Evolutionary conservation across 1,140 invertebrate species (phyloP), one percentile per base, ranked within the genome.

Genomic region (Zaprionus nigranus): DNA sequence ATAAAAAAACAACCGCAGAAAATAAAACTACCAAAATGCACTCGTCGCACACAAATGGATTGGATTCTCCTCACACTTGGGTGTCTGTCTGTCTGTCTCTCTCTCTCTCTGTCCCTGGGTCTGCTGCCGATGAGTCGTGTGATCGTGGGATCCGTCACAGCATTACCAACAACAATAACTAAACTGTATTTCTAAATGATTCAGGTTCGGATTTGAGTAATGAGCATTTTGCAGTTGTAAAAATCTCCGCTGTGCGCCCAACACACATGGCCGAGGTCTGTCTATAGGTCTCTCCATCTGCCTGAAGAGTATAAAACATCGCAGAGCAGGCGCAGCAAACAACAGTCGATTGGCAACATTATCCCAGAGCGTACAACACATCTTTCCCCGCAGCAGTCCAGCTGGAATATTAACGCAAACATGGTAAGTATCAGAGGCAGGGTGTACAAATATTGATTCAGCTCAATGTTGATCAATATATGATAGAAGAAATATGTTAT

Each of bases 231-330:
- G 30, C 40, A n/a, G 64, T 78, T 88, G 84, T 81, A 84, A 88
- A 88, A 61, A 46, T 46, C 40, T 67, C 53, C 71, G 63, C n/a
- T 67, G 51, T 64, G 69, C 53, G 70, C 53, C 46, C 46, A 70
- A 63, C n/a, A 17, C n/a, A 46, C 40, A 46, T 17, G n/a, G 6
- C 9, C 40, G 7, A 0, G 36, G 13, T 38, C 36, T 34, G 30
- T 34, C 30, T 70, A 74, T 66, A 71, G 9, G 49, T 53, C 22
- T 17, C 22, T 53, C 49, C 5, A 12, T 15, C 22, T 24, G 20
- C 17, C 22, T n/a, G 53, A 68, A 87, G 54, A 54, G 78, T 84
- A 87, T 87, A 87, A 84, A 87, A 81, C 66, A 71, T 69, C 53
- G 58, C 56, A 56, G 2, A 54, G 49, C 20, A 59, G 49, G 26